These are phyloP conservation scores for Neomorphus geoffroyi DNA, from an alignment of 2,797 vertebrate genomes.

Conservation along the genomic window DNA sequence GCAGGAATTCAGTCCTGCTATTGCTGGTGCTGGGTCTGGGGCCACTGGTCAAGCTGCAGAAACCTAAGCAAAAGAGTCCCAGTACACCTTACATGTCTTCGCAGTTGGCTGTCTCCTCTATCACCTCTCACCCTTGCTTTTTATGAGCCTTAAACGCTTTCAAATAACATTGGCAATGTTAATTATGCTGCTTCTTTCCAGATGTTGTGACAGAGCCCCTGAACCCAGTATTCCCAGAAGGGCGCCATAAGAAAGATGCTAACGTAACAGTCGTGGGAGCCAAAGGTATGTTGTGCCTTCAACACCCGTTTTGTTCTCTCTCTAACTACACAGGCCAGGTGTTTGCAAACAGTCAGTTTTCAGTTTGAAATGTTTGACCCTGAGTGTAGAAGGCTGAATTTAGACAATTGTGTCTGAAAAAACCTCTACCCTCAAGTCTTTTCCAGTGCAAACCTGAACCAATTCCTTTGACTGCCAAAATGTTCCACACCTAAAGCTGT, in stretches of 20 bases:
- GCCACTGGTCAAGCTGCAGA: background rate
- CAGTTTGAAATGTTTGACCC: background rate
- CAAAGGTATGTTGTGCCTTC: constrained; percentile 73
- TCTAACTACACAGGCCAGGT: background rate
- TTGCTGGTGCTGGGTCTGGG: background rate
- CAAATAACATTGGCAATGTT: background rate
- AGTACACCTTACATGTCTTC: background rate
- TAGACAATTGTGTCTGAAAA: too few species aligned
- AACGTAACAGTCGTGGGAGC: constrained; percentile 78
- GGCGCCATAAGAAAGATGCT: constrained; percentile 68
- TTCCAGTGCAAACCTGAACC: background rate
- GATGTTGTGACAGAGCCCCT: constrained; percentile 59
- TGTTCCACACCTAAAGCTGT: background rate
- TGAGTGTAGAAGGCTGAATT: background rate
- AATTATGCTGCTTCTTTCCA: constrained; percentile 20
- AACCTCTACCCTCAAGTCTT: background rate
- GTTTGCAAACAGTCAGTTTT: background rate
- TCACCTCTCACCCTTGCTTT: background rate
- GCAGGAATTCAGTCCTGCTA: background rate
- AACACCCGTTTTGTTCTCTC: background rate
- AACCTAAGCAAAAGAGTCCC: background rate
- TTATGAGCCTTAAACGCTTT: background rate
- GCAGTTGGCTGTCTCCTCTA: background rate
- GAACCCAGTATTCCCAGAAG: constrained; percentile 69
- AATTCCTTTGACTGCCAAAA: background rate